A percentile compares a stretch with the other conserved stretches of the same genome.
Conservation (phyloP, 2,888 invertebrate genomes). For the Thelaira solivaga region DNA sequence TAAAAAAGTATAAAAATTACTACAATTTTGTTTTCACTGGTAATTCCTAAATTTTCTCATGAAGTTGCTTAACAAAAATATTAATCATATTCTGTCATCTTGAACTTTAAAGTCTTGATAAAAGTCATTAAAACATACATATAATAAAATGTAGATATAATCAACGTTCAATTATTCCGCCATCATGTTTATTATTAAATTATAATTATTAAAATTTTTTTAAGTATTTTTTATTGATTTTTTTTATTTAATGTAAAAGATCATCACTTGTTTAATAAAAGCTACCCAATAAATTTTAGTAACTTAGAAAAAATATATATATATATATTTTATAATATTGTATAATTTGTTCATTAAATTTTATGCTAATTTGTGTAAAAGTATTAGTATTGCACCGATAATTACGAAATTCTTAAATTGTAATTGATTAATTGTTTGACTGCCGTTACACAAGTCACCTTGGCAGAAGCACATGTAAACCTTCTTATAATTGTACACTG, state of each 20-base stretch:
- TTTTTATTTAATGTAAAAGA: not conserved
- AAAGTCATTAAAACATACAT: not conserved
- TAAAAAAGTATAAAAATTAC: no score
- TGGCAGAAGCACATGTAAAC: conserved; percentile 94
- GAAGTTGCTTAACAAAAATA: not conserved
- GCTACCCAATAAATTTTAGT: not conserved
- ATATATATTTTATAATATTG: not conserved
- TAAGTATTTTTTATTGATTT: conserved; percentile 19
- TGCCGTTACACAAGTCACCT: conserved; percentile 89
- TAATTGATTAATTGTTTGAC: conserved; percentile 28
- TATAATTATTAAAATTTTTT: conserved; percentile 8
- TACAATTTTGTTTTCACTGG: no score
- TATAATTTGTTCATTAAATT: not conserved
- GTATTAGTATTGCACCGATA: conserved; percentile 34
- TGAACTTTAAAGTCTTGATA: no score
- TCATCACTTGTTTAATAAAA: conserved; percentile 28
- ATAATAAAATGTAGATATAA: not conserved
- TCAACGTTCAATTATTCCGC: not conserved
- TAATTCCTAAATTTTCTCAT: not conserved
- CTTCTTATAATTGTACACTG: conserved; percentile 87
- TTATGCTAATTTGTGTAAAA: conserved; percentile 28
- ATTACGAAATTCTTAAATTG: conserved; percentile 27
- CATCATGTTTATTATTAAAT: conserved; percentile 25
- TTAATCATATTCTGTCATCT: no score
- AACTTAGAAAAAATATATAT: not conserved